Percentiles rank a stretch among this genome's conserved stretches.
These are phyloP conservation scores for Nestor notabilis DNA, from an alignment of 2,113 vertebrate genomes.

Conservation along the genomic window DNA sequence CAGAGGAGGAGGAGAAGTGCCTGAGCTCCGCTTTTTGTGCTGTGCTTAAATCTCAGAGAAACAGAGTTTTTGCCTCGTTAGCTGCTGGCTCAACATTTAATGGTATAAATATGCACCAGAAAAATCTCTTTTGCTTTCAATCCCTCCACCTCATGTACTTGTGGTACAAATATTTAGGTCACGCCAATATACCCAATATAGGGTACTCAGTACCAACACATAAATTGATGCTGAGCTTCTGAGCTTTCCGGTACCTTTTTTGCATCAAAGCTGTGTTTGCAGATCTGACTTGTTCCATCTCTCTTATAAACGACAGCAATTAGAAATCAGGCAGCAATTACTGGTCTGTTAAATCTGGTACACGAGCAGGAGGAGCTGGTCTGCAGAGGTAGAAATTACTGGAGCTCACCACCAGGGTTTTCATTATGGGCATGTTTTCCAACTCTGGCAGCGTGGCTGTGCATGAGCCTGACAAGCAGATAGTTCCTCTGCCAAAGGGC, in stretches of 20 bases:
- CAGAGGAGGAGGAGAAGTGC: background rate
- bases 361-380: background rate
- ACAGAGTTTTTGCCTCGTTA: background rate
- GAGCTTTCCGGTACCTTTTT: background rate
- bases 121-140: background rate
- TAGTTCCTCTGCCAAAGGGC: background rate
- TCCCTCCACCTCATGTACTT: background rate
- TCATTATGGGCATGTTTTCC: background rate
- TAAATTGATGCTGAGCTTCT: background rate
- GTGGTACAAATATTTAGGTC: background rate
- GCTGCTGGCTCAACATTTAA: background rate
- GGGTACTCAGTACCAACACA: background rate
- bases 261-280: background rate
- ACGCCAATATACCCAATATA: background rate
- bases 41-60: background rate
- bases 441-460: fast-evolving
- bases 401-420: background rate
- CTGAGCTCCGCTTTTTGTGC: background rate
- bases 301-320: background rate
- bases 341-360: background rate
- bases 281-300: background rate
- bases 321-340: background rate
- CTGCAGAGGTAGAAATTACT: background rate
- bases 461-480: background rate
- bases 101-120: background rate